phyloP scores from a whole-genome alignment of 1,140 invertebrate species.

The Oryctes rhinoceros region DNA sequence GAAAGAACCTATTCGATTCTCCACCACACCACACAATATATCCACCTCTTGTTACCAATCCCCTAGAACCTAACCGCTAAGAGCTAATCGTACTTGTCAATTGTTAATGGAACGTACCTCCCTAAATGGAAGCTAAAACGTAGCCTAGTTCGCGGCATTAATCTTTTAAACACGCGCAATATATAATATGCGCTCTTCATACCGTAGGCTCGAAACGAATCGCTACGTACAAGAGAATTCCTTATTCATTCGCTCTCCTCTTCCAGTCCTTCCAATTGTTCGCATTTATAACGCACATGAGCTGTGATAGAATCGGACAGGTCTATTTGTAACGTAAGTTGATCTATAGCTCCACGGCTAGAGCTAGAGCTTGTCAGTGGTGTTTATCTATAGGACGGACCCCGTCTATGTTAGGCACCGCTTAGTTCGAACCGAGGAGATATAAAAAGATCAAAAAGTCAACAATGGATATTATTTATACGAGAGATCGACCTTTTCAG shows the following conservation, averaged over 20 bases:
- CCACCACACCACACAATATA: too few relatives aligned
- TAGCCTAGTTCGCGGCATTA: constrained; percentile 1
- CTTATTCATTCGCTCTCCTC: background rate
- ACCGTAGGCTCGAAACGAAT: background rate
- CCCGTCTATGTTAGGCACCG: background rate
- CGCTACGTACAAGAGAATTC: background rate
- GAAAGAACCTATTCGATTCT: too few relatives aligned
- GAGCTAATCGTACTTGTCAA: too few relatives aligned
- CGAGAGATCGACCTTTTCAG: background rate
- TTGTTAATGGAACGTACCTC: background rate
- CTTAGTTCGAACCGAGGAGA: background rate
- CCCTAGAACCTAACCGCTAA: too few relatives aligned
- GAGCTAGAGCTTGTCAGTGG: constrained; percentile 1
- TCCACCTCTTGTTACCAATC: too few relatives aligned
- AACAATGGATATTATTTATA: constrained; percentile 20
- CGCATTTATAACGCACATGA: constrained; percentile 33
- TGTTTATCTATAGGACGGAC: constrained; percentile 5
- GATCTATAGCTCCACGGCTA: constrained; percentile 17
- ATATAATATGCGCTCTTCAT: constrained; percentile 13
- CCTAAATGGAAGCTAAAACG: constrained; percentile 12
- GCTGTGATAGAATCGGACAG: constrained; percentile 29
- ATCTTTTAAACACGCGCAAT: constrained; percentile 3
- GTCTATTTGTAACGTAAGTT: constrained; percentile 33
- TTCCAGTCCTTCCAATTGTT: constrained; percentile 20
- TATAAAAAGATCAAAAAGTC: constrained; percentile 16